phyloP scores from a whole-genome alignment of 2,113 vertebrate genomes.

The Macaca mulatta region DNA sequence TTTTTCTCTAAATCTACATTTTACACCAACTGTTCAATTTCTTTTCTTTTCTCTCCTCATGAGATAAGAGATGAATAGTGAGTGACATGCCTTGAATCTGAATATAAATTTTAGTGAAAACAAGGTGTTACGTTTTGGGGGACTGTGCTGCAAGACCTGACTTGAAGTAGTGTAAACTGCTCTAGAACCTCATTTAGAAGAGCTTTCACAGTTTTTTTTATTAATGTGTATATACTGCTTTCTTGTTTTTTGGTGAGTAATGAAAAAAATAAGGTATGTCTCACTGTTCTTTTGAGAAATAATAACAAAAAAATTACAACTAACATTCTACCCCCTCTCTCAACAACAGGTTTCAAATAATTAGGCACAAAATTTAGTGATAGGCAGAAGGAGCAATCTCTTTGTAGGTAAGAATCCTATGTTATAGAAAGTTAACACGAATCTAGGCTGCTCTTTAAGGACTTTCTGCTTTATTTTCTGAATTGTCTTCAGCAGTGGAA shows the following conservation, averaged over 20 bases:
- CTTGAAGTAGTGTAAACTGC: background rate
- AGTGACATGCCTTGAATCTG: background rate
- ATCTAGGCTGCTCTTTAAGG: background rate
- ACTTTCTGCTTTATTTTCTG: background rate
- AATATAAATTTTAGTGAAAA: background rate
- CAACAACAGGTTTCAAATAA: background rate
- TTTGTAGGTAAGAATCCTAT: background rate
- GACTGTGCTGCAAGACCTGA: background rate
- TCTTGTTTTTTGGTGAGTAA: background rate
- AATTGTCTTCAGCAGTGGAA: constrained; percentile 12
- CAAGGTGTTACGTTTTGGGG: background rate
- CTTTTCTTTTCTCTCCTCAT: background rate
- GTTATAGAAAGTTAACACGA: background rate
- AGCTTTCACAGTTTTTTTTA: background rate
- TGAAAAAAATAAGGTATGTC: background rate
- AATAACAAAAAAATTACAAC: background rate
- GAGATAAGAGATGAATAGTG: background rate
- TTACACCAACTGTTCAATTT: background rate
- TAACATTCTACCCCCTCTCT: background rate
- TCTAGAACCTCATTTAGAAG: background rate
- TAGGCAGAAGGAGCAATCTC: background rate
- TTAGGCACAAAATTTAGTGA: background rate
- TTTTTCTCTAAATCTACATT: constrained; percentile 26
- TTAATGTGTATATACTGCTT: background rate
- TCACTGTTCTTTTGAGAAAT: background rate